phyloP scores from a whole-genome alignment of 2,888 invertebrate genomes.

The Xylota sylvarum region DNA sequence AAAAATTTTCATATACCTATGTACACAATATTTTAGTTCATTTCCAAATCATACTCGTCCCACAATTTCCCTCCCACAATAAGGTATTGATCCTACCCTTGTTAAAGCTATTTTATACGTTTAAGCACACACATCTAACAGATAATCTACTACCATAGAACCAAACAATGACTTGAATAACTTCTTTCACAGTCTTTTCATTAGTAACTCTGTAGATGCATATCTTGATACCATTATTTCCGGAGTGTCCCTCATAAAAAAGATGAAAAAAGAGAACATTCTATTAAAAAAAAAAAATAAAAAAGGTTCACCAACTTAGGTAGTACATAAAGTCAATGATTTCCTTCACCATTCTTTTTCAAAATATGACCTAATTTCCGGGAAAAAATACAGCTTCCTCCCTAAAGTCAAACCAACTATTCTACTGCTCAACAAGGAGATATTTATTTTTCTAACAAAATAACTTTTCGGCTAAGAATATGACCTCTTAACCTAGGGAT shows the following conservation, averaged over 20 bases:
- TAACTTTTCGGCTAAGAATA: constrained; percentile 73
- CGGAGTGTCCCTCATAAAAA: constrained; percentile 1
- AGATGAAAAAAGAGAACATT: not conserved
- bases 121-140: not conserved
- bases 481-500: constrained; percentile 75
- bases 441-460: constrained; percentile 56
- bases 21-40: too few relatives aligned
- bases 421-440: constrained; percentile 45
- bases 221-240: constrained; percentile 31
- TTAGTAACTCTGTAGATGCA: constrained; percentile 2
- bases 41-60: too few relatives aligned
- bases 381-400: not conserved
- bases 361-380: constrained; percentile 70
- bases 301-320: constrained; percentile 17
- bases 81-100: too few relatives aligned
- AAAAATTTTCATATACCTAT: too few relatives aligned
- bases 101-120: too few relatives aligned
- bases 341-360: constrained; percentile 45
- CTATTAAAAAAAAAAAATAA: constrained; percentile 3
- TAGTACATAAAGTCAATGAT: constrained; percentile 52
- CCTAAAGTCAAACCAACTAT: constrained; percentile 21
- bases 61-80: too few relatives aligned
- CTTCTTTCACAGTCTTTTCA: not conserved
- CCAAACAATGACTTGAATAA: constrained; percentile 13
- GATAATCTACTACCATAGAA: constrained; percentile 7